phyloP scores from a whole-genome alignment of 2,797 vertebrate genomes.

The Vireo griseus region DNA sequence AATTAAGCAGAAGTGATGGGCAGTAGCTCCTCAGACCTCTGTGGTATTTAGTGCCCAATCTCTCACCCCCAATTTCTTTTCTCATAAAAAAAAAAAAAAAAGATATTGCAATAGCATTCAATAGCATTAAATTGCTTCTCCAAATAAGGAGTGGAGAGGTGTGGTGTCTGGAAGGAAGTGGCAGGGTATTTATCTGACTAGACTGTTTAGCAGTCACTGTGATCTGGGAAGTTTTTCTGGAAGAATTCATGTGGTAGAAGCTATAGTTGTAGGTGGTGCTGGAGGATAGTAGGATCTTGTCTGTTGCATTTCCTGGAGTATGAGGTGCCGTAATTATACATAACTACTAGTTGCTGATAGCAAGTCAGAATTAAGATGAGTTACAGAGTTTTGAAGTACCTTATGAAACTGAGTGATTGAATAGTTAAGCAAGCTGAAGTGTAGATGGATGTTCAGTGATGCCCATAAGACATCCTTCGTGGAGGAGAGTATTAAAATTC shows the following conservation, averaged over 20 bases:
- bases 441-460: neutral
- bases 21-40: neutral
- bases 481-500: neutral
- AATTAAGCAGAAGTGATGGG: neutral
- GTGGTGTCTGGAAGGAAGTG: neutral
- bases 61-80: rapidly evolving
- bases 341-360: neutral
- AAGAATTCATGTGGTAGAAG: neutral
- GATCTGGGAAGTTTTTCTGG: neutral
- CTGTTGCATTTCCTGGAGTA: neutral
- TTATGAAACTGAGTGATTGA: neutral
- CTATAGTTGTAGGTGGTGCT: neutral
- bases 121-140: neutral
- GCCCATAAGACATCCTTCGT: neutral
- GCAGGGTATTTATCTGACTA: neutral
- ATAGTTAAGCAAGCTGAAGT: neutral
- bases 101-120: neutral
- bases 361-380: neutral
- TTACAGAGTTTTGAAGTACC: neutral
- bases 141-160: neutral
- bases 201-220: neutral
- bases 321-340: neutral
- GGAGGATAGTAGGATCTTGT: neutral
- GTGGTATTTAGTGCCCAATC: neutral
- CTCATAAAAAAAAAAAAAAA: rapidly evolving